A percentile compares a stretch with the other conserved stretches of the same genome.
Evolutionary conservation across 2,888 invertebrate species (phyloP).

Genomic region (Piscicola geometra): DNA sequence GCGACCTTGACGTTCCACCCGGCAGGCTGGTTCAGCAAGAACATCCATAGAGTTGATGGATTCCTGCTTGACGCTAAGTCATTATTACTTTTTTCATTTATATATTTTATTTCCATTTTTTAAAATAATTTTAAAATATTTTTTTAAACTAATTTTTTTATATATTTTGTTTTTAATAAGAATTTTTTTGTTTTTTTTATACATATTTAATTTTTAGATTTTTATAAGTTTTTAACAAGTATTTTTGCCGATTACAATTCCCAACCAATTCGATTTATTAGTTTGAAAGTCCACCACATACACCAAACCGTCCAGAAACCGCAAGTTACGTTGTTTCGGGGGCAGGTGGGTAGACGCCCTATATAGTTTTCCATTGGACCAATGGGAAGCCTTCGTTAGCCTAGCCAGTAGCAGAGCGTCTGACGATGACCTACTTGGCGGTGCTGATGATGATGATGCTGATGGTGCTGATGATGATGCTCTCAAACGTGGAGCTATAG

Average conservation of each 20-base stretch:
- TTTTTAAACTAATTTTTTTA: too few relatives aligned
- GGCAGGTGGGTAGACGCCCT: slow-evolving; percentile 68
- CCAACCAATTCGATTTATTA: too few relatives aligned
- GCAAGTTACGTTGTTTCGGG: slow-evolving; percentile 49
- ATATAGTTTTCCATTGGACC: slow-evolving; percentile 46
- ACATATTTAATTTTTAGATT: too few relatives aligned
- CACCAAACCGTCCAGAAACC: slow-evolving; percentile 63
- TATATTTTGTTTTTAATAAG: too few relatives aligned
- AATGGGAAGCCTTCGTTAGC: slow-evolving; percentile 37
- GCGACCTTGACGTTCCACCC: slow-evolving; percentile 82
- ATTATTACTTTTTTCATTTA: neutral
- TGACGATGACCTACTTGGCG: neutral
- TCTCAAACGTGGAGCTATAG: too few relatives aligned
- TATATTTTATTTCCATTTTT: neutral
- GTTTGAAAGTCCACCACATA: too few relatives aligned
- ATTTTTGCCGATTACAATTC: too few relatives aligned
- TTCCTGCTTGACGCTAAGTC: slow-evolving; percentile 75
- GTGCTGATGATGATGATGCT: neutral
- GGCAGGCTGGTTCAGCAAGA: slow-evolving; percentile 79
- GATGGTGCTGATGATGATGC: too few relatives aligned
- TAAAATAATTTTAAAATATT: neutral
- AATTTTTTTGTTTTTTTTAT: neutral
- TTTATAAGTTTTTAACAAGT: neutral
- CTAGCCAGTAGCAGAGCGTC: neutral
- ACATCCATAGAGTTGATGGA: slow-evolving; percentile 83